Conservation (phyloP, 2,888 invertebrate species). For the Lordiphosa andalusiaca region DNA sequence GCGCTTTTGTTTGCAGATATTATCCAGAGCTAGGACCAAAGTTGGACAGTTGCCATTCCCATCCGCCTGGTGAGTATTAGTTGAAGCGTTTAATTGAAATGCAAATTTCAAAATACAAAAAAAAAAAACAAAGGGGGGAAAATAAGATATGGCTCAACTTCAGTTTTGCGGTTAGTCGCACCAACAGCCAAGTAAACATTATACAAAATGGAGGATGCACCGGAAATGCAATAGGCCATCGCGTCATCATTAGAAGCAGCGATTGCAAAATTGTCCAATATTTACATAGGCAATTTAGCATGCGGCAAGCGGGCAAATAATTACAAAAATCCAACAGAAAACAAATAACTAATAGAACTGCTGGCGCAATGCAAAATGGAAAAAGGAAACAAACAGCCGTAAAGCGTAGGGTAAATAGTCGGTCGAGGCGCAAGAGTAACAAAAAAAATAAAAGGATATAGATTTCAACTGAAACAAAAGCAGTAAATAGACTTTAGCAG, state of each 20-base stretch:
- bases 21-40: slow-evolving; percentile 13
- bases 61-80: slow-evolving; percentile 33
- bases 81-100: slow-evolving; percentile 43
- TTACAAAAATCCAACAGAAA: slow-evolving; percentile 68
- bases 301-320: slow-evolving; percentile 70
- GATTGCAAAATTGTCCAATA: slow-evolving; percentile 75
- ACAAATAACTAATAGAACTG: slow-evolving; percentile 69
- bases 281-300: slow-evolving; percentile 76
- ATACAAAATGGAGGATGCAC: slow-evolving; percentile 32
- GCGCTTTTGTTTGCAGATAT: slow-evolving; percentile 38
- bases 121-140: too few species aligned
- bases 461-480: too few species aligned
- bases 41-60: slow-evolving; percentile 9
- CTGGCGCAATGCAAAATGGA: slow-evolving; percentile 17
- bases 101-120: slow-evolving; percentile 28
- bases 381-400: slow-evolving; percentile 39
- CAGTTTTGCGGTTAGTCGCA: slow-evolving; percentile 59
- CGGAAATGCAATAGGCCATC: slow-evolving; percentile 2
- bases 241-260: slow-evolving; percentile 52
- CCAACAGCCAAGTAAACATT: slow-evolving; percentile 54
- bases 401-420: slow-evolving; percentile 47
- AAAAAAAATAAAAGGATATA: background rate
- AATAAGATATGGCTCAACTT: slow-evolving; percentile 27
- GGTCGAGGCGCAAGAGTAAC: slow-evolving; percentile 22
- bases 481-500: too few species aligned